Conservation (phyloP, 2,113 vertebrate genomes). For the Catharus bicknelli region DNA sequence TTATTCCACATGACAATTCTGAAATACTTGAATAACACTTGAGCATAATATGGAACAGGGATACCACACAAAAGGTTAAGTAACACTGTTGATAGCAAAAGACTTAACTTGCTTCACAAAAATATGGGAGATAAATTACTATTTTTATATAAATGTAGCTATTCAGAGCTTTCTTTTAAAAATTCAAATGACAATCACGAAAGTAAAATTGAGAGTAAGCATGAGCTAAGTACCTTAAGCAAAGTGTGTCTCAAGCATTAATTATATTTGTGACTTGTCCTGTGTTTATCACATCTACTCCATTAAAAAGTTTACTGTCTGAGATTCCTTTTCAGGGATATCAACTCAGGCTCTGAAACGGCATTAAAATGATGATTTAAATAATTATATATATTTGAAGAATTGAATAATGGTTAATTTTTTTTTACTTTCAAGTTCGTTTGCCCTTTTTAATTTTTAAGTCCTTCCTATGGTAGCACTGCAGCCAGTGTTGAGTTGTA, state of each 20-base stretch:
- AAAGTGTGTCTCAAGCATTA: neutral
- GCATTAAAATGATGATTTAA: neutral
- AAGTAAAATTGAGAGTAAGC: constrained; percentile 33
- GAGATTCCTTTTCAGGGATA: neutral
- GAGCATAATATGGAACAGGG: neutral
- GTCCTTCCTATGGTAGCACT: neutral
- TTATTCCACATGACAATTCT: neutral
- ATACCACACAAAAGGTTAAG: neutral
- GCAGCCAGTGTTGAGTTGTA: neutral
- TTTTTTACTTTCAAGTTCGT: neutral
- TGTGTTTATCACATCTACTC: neutral
- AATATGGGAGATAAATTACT: neutral
- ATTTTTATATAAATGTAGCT: neutral
- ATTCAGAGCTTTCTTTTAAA: constrained; percentile 13
- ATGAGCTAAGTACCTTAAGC: neutral
- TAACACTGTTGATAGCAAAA: neutral
- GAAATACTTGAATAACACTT: neutral
- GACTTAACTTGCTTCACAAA: neutral
- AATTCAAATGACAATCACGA: constrained; percentile 39
- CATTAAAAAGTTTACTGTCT: neutral
- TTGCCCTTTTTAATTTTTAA: neutral
- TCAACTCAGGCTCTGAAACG: neutral
- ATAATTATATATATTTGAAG: neutral
- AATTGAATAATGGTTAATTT: neutral
- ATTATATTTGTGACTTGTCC: neutral